phyloP scores from a whole-genome alignment of 92 coral and sea anemone genomes.

The Nematostella vectensis region DNA sequence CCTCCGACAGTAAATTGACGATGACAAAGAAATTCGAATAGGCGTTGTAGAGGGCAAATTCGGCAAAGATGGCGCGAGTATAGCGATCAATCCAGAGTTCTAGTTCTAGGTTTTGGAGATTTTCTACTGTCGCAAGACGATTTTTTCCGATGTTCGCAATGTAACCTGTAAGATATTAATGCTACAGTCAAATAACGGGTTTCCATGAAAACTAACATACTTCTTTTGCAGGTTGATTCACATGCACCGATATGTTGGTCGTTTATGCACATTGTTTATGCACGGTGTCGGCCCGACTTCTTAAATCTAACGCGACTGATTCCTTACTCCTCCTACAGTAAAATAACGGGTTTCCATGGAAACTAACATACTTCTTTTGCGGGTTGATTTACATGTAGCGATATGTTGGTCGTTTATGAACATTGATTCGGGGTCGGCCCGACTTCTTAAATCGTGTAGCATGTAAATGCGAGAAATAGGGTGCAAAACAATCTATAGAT shows the following conservation, averaged over 20 bases:
- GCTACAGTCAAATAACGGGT: conserved; percentile 4
- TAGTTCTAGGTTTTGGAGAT: conserved; percentile 40
- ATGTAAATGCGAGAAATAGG: too few relatives aligned
- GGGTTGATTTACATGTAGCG: too few relatives aligned
- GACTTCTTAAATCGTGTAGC: too few relatives aligned
- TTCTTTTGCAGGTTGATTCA: neutral
- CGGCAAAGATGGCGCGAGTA: conserved; percentile 73
- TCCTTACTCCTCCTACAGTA: too few relatives aligned
- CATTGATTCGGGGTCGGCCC: too few relatives aligned
- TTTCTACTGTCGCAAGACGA: conserved; percentile 35
- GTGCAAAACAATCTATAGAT: too few relatives aligned
- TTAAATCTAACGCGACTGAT: too few relatives aligned
- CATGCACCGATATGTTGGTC: neutral
- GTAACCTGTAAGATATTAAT: conserved; percentile 76
- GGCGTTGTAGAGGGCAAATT: conserved; percentile 76
- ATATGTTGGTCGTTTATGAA: too few relatives aligned
- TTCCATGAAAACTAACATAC: neutral
- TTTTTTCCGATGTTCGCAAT: conserved; percentile 55
- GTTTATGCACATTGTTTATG: too few relatives aligned
- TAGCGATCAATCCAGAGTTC: conserved; percentile 71
- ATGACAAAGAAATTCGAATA: conserved; percentile 68
- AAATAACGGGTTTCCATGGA: too few relatives aligned
- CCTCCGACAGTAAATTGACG: conserved; percentile 57
- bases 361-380: too few relatives aligned
- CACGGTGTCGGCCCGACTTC: too few relatives aligned